Base-by-base conservation (phyloP, 2,797 vertebrate species). In the Serranus cabrilla region DNA sequence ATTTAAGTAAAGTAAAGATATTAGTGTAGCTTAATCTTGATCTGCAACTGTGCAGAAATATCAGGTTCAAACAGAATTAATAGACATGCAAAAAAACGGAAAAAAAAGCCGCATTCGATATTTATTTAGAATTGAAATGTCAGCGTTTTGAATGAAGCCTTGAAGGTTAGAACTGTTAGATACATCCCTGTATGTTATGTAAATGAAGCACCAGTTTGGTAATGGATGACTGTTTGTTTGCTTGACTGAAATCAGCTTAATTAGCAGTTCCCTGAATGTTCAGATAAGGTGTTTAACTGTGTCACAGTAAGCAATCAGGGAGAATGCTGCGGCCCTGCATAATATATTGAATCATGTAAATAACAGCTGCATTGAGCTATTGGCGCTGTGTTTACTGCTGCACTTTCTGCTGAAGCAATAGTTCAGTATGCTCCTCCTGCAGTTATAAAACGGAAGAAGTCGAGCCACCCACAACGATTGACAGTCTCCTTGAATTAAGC, bases 361-460 rank as follows among this genome's bases (percentile, higher is more conserved):
- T 18, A 10, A 51, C 20, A 66, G 8, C 10, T 51, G 39, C 18
- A 17, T 21, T 54, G 37, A 39, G 39, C 9, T 16, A 50, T 42
- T 27, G 2, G 27, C 18, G 20, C 37, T n/a, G 39, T 10, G 23
- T 57, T 77, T 14, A 11, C n/a, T 40, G 47, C 45, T 39, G 56
- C 56, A 16, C 37, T 50, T 45, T 70, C 9, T 45, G 37, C 27
- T 72, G 49, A 59, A 62, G 40, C 55, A 57, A 23, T n/a, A n/a
- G 45, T 31, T 76, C 21, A 56, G 45, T 20, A 25, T 63, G 23
- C 25, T 31, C 46, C 49, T 55, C 39, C n/a, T 80, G 52, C 60
- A 67, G 57, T 25, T 74, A 42, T 76, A 39, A 71, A 46, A 51
- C 8, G 18, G n/a, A 7, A 60, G 34, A 27, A 37, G 42, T 73